Evolutionary conservation across 2,797 vertebrate species (phyloP), one percentile per base, ranked within the genome.

Genomic region (Myotis daubentonii): DNA sequence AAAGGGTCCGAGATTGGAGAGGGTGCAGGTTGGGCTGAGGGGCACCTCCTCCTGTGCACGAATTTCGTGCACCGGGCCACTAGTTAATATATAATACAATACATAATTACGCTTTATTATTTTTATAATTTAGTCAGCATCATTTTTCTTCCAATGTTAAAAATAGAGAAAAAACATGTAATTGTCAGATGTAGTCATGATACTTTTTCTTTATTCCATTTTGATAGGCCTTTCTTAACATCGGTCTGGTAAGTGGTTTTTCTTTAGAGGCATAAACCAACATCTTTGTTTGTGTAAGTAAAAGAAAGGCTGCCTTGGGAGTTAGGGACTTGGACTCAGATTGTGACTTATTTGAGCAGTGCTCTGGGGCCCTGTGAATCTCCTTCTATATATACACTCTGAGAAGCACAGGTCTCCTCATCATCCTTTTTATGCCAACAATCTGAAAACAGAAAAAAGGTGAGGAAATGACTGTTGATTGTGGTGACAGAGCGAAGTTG

Each of bases 41-140:
- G 38, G 4, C 38, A 38, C 38, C 38, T 38, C 38, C 38, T 38
- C 38, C 38, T 4, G 41, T 44, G 41, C 41, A 44, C 41, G 41
- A 44, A 44, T 44, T 44, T 44, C 4, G 41, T 44, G 41, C 41
- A 44, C 41, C 8, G 7, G 41, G 41, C 41, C 41, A 7, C 66
- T 85, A 17, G 13, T 94, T 66, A 74, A 71, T 65, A 72, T 30
- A 74, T 51, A 74, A 80, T 23, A 10, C 17, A 36, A 55, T 65
- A 49, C 71, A 66, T 55, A 49, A 80, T 44, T 57, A 51, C 68
- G 49, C 22, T 23, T 80, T 88, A 87, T 47, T 38, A 20, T 47
- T 92, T 84, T 89, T 22, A 47, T 89, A 79, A 49, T 33, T 84
- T 89, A 84, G 70, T 62, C 9, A 80, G 57, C 38, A 57, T 74